phyloP scores from a whole-genome alignment of 2,797 vertebrate species.

The Numenius phaeopus region DNA sequence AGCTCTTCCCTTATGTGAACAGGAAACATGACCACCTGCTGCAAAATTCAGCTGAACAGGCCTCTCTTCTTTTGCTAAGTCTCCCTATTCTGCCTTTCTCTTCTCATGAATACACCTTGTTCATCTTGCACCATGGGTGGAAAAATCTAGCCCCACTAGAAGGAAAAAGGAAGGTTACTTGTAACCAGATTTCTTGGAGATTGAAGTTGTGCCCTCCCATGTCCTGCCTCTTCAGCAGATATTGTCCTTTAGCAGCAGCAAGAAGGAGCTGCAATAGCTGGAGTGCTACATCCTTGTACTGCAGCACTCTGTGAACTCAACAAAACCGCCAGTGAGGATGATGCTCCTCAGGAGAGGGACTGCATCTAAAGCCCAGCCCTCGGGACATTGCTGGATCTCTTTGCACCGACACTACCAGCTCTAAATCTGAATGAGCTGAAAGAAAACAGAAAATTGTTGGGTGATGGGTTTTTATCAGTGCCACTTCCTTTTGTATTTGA shows the following conservation, averaged over 20 bases:
- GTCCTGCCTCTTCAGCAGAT: neutral
- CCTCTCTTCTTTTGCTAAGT: rapidly evolving
- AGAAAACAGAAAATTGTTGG: neutral
- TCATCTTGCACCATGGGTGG: no score
- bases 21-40: neutral
- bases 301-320: neutral
- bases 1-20: neutral
- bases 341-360: neutral
- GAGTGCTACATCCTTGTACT: neutral
- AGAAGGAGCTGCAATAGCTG: neutral
- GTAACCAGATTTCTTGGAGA: neutral
- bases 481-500: neutral
- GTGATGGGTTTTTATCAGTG: neutral
- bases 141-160: neutral
- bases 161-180: neutral
- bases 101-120: neutral
- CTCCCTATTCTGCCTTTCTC: neutral
- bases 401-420: neutral
- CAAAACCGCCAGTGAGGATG: neutral
- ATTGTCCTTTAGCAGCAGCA: neutral
- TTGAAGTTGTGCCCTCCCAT: neutral
- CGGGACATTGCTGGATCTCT: neutral
- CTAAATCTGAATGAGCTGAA: neutral
- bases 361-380: neutral
- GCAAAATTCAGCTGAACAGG: neutral